Base-by-base conservation (phyloP, 2,888 invertebrate genomes). In the Neelides folsomi region DNA sequence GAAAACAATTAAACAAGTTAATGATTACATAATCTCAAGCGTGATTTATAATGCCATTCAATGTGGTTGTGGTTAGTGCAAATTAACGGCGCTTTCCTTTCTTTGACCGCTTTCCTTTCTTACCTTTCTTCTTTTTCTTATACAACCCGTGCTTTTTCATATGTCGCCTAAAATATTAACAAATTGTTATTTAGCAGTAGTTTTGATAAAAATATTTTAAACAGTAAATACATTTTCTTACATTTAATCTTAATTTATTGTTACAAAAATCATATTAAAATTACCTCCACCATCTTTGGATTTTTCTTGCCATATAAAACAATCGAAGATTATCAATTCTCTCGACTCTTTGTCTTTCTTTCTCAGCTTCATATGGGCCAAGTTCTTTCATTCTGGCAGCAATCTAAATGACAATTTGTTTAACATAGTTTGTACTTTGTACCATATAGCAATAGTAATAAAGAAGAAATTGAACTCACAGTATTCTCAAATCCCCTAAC, bases 251-350 rank as follows among this genome's bases (percentile, higher is more conserved):
- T 27, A 27, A 27, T 40, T 13, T 37, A 49, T 18, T 35, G 47
- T 35, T 51, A 43, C 27, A 36, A 13, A 47, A 16, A 51, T 45
- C 20, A 38, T 44, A 18, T 43, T 15, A 38, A 47, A 47, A 45
- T 51, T 54, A 64, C 64, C 64, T 46, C 64, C 64, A 64, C 64
- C 64, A 64, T 13, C 62, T 52, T 40, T 64, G 64, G 35, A 64
- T 59, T 52, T 60, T 64, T n/a, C 61, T 46, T 9, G 54, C 57
- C 18, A 49, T 54, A 38, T 58, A 57, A 49, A 53, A 61, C 15
- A 60, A 39, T 41, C 62, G 54, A 49, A 62, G 51, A 38, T 57
- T 48, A 18, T 56, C 49, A 34, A 54, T n/a, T 35, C 57, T 53
- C n/a, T 52, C 54, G 18, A 56, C 49, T 20, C 55, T 55, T 39